phyloP scores from a whole-genome alignment of 2,888 invertebrate species.

The Drosophila suboccidentalis region DNA sequence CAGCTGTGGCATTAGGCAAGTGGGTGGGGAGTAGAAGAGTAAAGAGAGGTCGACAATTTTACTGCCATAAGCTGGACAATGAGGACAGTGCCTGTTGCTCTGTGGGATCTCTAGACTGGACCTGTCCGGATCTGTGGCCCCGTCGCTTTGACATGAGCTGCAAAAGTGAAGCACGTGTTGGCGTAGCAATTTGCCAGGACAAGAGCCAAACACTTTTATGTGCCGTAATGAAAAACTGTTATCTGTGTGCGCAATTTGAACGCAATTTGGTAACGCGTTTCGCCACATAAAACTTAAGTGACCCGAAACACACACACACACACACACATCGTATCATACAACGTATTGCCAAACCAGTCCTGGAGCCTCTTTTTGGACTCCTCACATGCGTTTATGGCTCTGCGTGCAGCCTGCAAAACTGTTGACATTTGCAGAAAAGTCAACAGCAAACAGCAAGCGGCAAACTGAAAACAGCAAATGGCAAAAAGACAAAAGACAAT shows the following conservation, averaged over 20 bases:
- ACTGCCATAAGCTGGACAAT: slow-evolving; percentile 25
- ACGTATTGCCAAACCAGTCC: slow-evolving; percentile 9
- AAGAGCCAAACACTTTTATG: slow-evolving; percentile 76
- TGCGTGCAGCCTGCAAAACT: slow-evolving; percentile 75
- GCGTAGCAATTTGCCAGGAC: slow-evolving; percentile 73
- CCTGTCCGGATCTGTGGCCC: background rate
- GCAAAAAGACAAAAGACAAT: slow-evolving; percentile 40
- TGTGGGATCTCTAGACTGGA: background rate
- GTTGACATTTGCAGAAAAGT: slow-evolving; percentile 73
- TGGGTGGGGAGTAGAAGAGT: background rate
- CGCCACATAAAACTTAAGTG: slow-evolving; percentile 82
- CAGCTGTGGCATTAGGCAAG: background rate
- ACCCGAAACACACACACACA: slow-evolving; percentile 66
- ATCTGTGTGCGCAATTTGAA: slow-evolving; percentile 80
- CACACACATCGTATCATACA: slow-evolving; percentile 9
- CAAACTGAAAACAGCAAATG: slow-evolving; percentile 33
- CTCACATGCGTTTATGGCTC: slow-evolving; percentile 54
- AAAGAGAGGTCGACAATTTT: slow-evolving; percentile 1
- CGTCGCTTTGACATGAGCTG: slow-evolving; percentile 68
- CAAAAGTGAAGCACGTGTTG: slow-evolving; percentile 82
- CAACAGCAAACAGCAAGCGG: slow-evolving; percentile 41
- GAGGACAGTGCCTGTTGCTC: slow-evolving; percentile 17
- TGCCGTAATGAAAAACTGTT: slow-evolving; percentile 80
- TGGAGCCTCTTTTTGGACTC: slow-evolving; percentile 2
- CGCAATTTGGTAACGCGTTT: slow-evolving; percentile 82